Conservation (phyloP, 2,113 vertebrate genomes). For the Planiliza haematocheilus region DNA sequence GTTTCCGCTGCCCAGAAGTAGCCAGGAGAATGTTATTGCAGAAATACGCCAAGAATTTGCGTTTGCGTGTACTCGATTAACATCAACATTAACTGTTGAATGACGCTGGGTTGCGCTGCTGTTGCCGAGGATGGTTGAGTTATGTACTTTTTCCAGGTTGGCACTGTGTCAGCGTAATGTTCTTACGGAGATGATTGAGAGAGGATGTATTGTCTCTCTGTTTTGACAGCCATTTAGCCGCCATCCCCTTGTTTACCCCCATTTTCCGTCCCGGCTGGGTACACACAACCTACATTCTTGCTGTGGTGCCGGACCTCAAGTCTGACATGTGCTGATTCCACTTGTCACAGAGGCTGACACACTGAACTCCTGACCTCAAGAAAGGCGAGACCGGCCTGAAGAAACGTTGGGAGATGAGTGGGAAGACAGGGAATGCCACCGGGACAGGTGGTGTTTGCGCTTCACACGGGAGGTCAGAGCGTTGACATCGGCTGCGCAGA, state of each 20-base stretch:
- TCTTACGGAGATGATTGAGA: no score
- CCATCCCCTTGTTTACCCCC: no score
- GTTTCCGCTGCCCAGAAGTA: not conserved
- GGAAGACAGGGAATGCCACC: slow-evolving; percentile 7
- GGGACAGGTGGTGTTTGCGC: slow-evolving; percentile 47
- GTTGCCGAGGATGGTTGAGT: no score
- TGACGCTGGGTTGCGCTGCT: no score
- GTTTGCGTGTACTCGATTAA: not conserved
- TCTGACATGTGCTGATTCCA: slow-evolving; percentile 6
- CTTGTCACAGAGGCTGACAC: slow-evolving; percentile 20
- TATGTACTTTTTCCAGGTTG: no score
- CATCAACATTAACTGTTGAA: no score
- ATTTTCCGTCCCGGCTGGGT: not conserved
- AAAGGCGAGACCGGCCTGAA: slow-evolving; percentile 19
- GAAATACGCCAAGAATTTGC: slow-evolving; percentile 5
- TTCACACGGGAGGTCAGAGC: slow-evolving; percentile 32
- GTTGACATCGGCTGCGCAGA: not conserved
- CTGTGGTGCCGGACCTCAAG: not conserved
- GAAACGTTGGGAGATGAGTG: slow-evolving; percentile 24
- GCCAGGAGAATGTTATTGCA: not conserved
- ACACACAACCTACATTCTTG: not conserved
- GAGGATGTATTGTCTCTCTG: no score
- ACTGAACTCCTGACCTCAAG: slow-evolving; percentile 40
- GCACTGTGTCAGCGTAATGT: no score
- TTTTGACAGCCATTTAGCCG: not conserved